These are phyloP conservation scores for Camponotus fellah DNA, from an alignment of 2,888 invertebrate species.

Conservation along the genomic window DNA sequence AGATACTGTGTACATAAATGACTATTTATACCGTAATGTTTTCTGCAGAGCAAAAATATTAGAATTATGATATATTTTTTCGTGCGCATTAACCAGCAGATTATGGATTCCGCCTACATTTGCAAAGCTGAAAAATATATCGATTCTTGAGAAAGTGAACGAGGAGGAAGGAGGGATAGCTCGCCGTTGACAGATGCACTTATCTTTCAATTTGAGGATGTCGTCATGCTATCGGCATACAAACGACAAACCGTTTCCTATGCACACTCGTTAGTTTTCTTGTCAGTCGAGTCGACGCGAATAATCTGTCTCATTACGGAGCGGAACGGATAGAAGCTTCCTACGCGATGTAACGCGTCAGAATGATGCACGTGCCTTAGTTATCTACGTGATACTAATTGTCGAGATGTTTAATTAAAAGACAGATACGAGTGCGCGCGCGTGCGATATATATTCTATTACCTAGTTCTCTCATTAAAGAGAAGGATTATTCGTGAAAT, in stretches of 20 bases:
- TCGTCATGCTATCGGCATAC: conserved; percentile 72
- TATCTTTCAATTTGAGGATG: conserved; percentile 67
- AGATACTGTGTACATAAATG: not conserved
- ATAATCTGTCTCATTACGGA: conserved; percentile 75
- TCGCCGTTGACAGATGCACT: conserved; percentile 70
- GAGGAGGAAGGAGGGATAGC: not conserved
- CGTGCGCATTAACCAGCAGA: conserved; percentile 20
- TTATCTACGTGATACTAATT: conserved; percentile 50
- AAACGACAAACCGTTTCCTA: conserved; percentile 79
- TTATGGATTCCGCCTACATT: conserved; percentile 18
- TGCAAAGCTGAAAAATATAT: conserved; percentile 55
- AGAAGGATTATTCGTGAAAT: not conserved
- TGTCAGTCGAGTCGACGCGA: conserved; percentile 67
- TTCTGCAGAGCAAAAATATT: not conserved
- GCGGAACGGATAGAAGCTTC: conserved; percentile 71
- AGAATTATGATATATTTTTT: not conserved
- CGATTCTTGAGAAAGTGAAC: conserved; percentile 18
- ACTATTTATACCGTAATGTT: not conserved
- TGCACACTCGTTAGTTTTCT: conserved; percentile 76
- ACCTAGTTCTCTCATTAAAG: not conserved
- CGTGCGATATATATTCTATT: not conserved
- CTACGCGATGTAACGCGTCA: conserved; percentile 64
- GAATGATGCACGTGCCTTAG: conserved; percentile 32
- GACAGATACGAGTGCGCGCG: not conserved
- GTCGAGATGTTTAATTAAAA: conserved; percentile 49